A percentile compares a stretch with the other conserved stretches of the same genome.
Evolutionary conservation across 1,140 invertebrate species (phyloP).

Genomic region (Rhynchophorus ferrugineus): DNA sequence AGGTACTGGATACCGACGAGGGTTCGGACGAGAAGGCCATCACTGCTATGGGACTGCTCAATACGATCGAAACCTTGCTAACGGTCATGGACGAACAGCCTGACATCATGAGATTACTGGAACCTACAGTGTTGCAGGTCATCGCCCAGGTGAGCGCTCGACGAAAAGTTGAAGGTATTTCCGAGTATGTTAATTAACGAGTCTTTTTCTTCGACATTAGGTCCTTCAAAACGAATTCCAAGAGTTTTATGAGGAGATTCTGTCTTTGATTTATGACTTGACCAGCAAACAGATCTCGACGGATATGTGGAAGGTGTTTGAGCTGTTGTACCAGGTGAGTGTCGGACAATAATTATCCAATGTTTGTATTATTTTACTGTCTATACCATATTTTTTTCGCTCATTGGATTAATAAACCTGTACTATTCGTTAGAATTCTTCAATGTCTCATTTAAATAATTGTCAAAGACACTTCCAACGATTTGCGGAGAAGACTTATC

Average conservation of each 20-base stretch:
- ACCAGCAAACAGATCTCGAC: conserved; percentile 81
- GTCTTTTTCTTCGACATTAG: conserved; percentile 4
- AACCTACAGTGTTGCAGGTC: conserved; percentile 89
- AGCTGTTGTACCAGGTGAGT: conserved; percentile 69
- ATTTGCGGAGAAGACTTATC: neutral
- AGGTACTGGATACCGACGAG: conserved; percentile 71
- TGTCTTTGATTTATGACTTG: conserved; percentile 87
- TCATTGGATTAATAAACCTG: no score
- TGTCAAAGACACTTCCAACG: neutral
- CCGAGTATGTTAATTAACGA: neutral
- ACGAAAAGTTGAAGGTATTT: conserved; percentile 35
- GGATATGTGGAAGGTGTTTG: conserved; percentile 94
- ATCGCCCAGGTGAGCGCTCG: conserved; percentile 59
- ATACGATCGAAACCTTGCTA: conserved; percentile 92
- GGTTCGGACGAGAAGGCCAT: conserved; percentile 94
- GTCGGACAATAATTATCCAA: neutral
- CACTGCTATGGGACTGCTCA: conserved; percentile 92
- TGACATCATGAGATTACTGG: conserved; percentile 80
- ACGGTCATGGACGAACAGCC: conserved; percentile 91
- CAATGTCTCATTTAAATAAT: neutral
- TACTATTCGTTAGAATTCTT: conserved; percentile 31
- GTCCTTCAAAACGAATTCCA: conserved; percentile 36
- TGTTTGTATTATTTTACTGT: neutral
- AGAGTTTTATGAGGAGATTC: conserved; percentile 96
- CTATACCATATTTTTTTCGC: conserved; percentile 11